These are phyloP conservation scores for Calliopsis andreniformis DNA, from an alignment of 1,140 invertebrate genomes.

Conservation along the genomic window DNA sequence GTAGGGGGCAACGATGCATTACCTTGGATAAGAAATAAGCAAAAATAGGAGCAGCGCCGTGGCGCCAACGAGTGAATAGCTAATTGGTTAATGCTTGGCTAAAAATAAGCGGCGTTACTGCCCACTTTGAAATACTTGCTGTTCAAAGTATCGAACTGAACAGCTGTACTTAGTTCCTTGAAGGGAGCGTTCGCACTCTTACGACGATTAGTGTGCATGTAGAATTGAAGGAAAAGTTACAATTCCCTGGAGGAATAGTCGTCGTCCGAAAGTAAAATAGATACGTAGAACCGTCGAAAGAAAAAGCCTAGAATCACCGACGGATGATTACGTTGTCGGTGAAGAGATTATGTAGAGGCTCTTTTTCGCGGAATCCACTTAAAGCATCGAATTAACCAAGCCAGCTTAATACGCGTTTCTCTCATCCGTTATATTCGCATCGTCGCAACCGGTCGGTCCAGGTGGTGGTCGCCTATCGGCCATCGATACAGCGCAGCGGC, in stretches of 20 bases:
- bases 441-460: conserved; percentile 20
- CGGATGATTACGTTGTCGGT: background rate
- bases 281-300: background rate
- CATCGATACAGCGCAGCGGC: background rate
- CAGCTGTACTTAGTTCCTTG: background rate
- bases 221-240: background rate
- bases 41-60: conserved; percentile 38
- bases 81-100: conserved; percentile 52
- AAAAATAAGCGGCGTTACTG: conserved; percentile 34
- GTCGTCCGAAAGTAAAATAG: background rate
- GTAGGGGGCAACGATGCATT: conserved; percentile 27
- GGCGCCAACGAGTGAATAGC: conserved; percentile 46
- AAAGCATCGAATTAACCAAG: conserved; percentile 3
- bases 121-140: conserved; percentile 13
- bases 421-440: background rate
- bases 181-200: conserved; percentile 2
- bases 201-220: background rate
- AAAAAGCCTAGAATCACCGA: background rate
- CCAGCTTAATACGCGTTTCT: background rate
- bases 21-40: conserved; percentile 35
- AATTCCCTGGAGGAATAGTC: background rate
- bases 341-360: background rate
- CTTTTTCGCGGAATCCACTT: conserved; percentile 18
- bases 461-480: conserved; percentile 4
- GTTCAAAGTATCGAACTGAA: background rate